A percentile compares a stretch with the other conserved stretches of the same genome.
phyloP scores from a whole-genome alignment of 2,888 invertebrate genomes.

The Marasmarcha lunaedactyla region DNA sequence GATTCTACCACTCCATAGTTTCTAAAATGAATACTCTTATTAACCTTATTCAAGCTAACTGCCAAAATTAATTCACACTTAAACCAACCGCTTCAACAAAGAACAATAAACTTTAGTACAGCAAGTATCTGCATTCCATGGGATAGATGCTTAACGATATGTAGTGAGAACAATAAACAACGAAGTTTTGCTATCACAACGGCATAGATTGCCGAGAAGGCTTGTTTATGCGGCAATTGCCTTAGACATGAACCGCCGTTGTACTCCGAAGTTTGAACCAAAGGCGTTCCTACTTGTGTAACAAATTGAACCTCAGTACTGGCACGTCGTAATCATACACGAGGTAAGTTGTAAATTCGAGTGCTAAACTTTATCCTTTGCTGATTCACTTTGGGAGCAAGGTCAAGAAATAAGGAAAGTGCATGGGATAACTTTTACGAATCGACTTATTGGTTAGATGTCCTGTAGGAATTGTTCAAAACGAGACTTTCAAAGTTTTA shows the following conservation, averaged over 20 bases:
- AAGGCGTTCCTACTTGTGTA: slow-evolving; percentile 42
- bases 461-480: too few relatives aligned
- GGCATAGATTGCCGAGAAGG: slow-evolving; percentile 35
- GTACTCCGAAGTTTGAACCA: slow-evolving; percentile 39
- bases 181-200: slow-evolving; percentile 43
- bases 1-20: too few relatives aligned
- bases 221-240: slow-evolving; percentile 62
- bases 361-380: slow-evolving; percentile 34
- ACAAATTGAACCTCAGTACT: slow-evolving; percentile 49
- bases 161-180: slow-evolving; percentile 41
- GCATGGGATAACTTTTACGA: slow-evolving; percentile 5
- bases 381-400: slow-evolving; percentile 39
- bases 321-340: slow-evolving; percentile 54
- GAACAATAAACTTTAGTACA: not conserved
- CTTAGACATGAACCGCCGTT: slow-evolving; percentile 44
- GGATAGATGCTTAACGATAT: slow-evolving; percentile 29
- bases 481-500: too few relatives aligned
- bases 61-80: too few relatives aligned
- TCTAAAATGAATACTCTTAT: too few relatives aligned
- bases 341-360: slow-evolving; percentile 37
- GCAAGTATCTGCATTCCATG: slow-evolving; percentile 1
- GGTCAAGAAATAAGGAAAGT: slow-evolving; percentile 29
- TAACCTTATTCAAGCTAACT: too few relatives aligned
- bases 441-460: slow-evolving; percentile 2
- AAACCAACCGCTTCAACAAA: too few relatives aligned